A percentile compares a stretch with the other conserved stretches of the same genome.
These are phyloP conservation scores for Boulengerochromis microlepis DNA, from an alignment of 2,113 vertebrate species.

Conservation along the genomic window DNA sequence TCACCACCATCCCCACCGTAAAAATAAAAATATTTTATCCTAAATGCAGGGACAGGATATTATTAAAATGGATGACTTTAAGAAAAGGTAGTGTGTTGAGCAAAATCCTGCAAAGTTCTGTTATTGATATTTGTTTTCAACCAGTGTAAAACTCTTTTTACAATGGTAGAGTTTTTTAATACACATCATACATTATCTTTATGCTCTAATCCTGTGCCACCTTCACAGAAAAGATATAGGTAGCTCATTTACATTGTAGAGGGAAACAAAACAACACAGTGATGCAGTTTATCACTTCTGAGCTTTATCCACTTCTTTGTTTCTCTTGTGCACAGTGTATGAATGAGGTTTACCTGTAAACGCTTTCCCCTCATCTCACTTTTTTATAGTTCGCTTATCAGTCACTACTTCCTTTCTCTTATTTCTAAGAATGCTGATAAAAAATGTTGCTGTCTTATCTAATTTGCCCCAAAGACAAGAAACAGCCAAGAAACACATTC, in stretches of 20 bases:
- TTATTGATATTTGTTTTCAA: not conserved
- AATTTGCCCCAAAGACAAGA: conserved; percentile 1
- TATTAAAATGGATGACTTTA: not conserved
- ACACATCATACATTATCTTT: not conserved
- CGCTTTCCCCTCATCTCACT: not conserved
- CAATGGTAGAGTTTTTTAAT: not conserved
- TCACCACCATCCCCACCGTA: not conserved
- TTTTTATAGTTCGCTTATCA: not conserved
- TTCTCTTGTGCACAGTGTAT: not conserved
- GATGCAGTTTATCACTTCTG: not conserved
- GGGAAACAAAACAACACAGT: not conserved
- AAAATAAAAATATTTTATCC: not conserved
- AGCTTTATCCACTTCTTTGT: not conserved
- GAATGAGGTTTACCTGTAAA: not conserved
- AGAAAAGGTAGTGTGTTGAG: not conserved
- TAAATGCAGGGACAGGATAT: not conserved
- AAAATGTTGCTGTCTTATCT: not conserved
- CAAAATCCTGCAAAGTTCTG: not conserved
- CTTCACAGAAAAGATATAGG: conserved; percentile 1
- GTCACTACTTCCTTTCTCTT: not conserved
- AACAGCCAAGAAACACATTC: not conserved
- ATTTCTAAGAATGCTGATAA: not conserved
- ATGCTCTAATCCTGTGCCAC: conserved; percentile 5
- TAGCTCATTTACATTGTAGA: not conserved
- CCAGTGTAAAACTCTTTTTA: not conserved